Evolutionary conservation across 2,888 invertebrate genomes (phyloP).

Genomic region (Andrena hattorfiana): DNA sequence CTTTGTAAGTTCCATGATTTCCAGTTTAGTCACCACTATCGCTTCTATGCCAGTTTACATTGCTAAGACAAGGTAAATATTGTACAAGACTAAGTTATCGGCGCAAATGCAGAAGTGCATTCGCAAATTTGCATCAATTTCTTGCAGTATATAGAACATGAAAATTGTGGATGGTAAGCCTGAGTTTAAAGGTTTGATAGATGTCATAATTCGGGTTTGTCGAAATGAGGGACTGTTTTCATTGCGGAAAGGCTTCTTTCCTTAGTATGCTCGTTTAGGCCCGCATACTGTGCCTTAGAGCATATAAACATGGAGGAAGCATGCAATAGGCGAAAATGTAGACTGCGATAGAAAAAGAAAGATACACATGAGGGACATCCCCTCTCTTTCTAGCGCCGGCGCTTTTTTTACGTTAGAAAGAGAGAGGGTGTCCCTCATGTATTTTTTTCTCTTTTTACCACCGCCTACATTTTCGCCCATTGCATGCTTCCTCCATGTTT

Average conservation of each 20-base stretch:
- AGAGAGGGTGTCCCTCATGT: too few relatives aligned
- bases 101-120: slow-evolving; percentile 12
- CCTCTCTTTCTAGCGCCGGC: too few relatives aligned
- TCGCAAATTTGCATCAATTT: slow-evolving; percentile 21
- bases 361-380: too few relatives aligned
- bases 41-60: slow-evolving; percentile 99
- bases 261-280: slow-evolving; percentile 98
- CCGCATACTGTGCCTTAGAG: slow-evolving; percentile 95
- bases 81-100: background rate
- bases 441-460: too few relatives aligned
- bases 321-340: too few relatives aligned
- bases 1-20: slow-evolving; percentile 98
- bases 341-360: too few relatives aligned
- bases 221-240: slow-evolving; percentile 96
- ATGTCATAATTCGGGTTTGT: slow-evolving; percentile 93
- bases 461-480: too few relatives aligned
- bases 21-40: slow-evolving; percentile 97
- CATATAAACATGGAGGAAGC: too few relatives aligned
- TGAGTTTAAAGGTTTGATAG: slow-evolving; percentile 93
- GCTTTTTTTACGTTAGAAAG: too few relatives aligned
- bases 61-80: slow-evolving; percentile 95
- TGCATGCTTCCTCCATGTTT: too few relatives aligned
- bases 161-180: slow-evolving; percentile 94
- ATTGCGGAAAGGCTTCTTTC: slow-evolving; percentile 99
- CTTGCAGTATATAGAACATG: slow-evolving; percentile 97